phyloP scores from a whole-genome alignment of 2,113 vertebrate genomes.

The Plecturocebus donacophilus region DNA sequence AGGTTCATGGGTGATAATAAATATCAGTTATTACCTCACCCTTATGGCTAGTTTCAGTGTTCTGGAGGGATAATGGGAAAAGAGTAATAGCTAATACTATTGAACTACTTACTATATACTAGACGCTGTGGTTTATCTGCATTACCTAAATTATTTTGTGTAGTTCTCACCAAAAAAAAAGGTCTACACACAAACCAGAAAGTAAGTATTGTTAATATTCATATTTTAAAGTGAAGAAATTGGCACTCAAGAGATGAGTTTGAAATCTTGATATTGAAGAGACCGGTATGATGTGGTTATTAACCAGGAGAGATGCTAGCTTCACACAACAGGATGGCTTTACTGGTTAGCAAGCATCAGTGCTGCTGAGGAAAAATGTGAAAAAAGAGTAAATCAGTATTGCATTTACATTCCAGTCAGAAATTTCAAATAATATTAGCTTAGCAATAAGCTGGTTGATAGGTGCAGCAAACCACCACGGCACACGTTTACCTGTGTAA shows the following conservation, averaged over 20 bases:
- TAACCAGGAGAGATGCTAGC: neutral
- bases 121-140: neutral
- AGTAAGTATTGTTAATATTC: neutral
- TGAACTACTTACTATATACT: neutral
- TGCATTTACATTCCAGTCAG: neutral
- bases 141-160: neutral
- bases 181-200: neutral
- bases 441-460: neutral
- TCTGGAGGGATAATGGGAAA: neutral
- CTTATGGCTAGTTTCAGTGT: neutral
- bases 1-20: conserved; percentile 35
- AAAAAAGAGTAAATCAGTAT: neutral
- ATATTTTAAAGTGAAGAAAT: neutral
- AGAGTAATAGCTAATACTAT: neutral
- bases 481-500: no score
- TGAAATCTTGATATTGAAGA: neutral
- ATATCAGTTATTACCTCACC: conserved; percentile 3
- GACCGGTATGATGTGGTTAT: neutral
- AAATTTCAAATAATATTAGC: neutral
- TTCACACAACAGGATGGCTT: neutral
- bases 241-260: neutral
- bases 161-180: neutral
- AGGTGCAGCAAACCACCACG: no score
- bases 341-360: neutral
- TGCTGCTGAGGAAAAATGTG: neutral